Percentiles rank a stretch among this genome's conserved stretches.
Conservation (phyloP, 2,113 vertebrate genomes). For the Entomyzon cyanotis region DNA sequence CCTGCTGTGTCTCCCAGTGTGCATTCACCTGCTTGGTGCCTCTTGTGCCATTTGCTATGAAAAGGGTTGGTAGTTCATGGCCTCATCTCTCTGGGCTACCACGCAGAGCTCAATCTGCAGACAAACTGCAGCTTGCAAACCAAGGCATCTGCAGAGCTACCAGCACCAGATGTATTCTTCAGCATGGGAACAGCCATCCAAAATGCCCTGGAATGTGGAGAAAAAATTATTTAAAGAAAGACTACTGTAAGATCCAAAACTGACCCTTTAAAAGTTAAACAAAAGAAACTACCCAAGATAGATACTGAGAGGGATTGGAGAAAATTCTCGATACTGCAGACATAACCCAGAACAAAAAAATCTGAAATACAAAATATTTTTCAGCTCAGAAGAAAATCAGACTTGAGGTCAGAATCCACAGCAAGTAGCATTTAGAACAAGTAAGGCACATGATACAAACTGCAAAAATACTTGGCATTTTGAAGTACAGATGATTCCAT, state of each 20-base stretch:
- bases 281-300: neutral
- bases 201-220: neutral
- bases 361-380: neutral
- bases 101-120: neutral
- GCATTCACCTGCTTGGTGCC: neutral
- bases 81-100: neutral
- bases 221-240: neutral
- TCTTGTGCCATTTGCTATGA: rapidly evolving
- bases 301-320: neutral
- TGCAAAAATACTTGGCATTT: neutral
- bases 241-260: neutral
- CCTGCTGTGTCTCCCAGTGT: neutral
- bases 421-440: neutral
- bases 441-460: neutral
- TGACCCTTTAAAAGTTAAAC: neutral
- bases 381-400: neutral
- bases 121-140: neutral
- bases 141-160: neutral
- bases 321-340: neutral
- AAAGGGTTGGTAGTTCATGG: neutral
- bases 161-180: neutral
- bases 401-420: neutral
- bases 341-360: neutral
- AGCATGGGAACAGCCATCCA: neutral
- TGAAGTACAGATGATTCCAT: neutral